Percentiles rank a stretch among this genome's conserved stretches.
Conservation (phyloP, 2,113 vertebrate genomes). For the Apaloderma vittatum region DNA sequence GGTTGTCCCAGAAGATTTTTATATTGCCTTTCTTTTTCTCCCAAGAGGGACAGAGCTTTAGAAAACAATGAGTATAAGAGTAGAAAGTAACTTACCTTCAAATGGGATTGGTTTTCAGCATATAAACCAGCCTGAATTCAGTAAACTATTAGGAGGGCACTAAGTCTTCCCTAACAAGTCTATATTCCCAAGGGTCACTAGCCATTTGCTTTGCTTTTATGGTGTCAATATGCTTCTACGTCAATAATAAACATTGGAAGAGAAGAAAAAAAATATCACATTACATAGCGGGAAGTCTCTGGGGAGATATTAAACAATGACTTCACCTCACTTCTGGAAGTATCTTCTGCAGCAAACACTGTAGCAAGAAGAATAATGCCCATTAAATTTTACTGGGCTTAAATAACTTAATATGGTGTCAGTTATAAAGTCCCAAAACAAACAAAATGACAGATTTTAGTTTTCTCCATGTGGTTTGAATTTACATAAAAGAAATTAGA, state of each 20-base stretch:
- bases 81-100: conserved; percentile 43
- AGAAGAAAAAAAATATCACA: conserved; percentile 14
- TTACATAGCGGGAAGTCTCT: conserved; percentile 52
- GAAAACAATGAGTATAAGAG: conserved; percentile 42
- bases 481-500: conserved; percentile 65
- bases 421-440: conserved; percentile 43
- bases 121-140: conserved; percentile 61
- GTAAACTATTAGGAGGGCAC: conserved; percentile 56
- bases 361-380: conserved; percentile 15
- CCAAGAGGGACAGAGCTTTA: conserved; percentile 37
- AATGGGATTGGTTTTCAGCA: conserved; percentile 46
- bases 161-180: not conserved
- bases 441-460: conserved; percentile 40
- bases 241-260: conserved; percentile 42
- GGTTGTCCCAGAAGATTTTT: conserved; percentile 48
- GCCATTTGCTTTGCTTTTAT: conserved; percentile 70
- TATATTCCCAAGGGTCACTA: conserved; percentile 57
- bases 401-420: conserved; percentile 6
- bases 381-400: not conserved
- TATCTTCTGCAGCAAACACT: not conserved
- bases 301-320: conserved; percentile 41
- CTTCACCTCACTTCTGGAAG: conserved; percentile 52
- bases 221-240: conserved; percentile 10
- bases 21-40: conserved; percentile 32
- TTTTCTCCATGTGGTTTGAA: conserved; percentile 32